Conservation (phyloP, 1,140 invertebrate species). For the Leptopilina boulardi region DNA sequence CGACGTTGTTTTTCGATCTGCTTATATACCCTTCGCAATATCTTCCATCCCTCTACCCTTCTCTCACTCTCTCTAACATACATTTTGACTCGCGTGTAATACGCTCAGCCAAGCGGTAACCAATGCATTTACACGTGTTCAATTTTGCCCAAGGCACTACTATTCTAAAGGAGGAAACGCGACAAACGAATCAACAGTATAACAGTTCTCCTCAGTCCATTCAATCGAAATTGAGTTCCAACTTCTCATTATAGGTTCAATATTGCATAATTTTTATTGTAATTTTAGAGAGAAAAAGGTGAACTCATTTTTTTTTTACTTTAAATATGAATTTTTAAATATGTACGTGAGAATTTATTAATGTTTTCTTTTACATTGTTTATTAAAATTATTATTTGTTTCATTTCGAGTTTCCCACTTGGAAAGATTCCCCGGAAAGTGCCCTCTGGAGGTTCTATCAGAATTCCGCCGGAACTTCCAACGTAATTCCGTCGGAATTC, state of each 20-base stretch:
- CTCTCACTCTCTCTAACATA: conserved; percentile 30
- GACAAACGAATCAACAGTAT: conserved; percentile 3
- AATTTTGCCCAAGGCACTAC: conserved; percentile 48
- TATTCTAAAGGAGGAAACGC: neutral
- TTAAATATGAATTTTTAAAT: no score
- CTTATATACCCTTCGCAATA: conserved; percentile 28
- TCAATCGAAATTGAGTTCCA: conserved; percentile 7
- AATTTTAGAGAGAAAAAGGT: no score
- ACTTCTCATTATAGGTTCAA: neutral
- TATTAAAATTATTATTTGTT: no score
- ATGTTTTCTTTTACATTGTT: no score
- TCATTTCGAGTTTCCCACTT: no score
- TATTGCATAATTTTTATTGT: neutral
- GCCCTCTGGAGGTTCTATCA: no score
- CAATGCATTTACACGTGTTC: conserved; percentile 64
- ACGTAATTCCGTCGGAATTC: no score
- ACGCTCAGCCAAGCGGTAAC: conserved; percentile 58
- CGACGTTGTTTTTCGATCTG: conserved; percentile 6
- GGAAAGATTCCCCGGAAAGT: no score
- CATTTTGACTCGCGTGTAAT: conserved; percentile 50
- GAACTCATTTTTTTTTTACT: no score
- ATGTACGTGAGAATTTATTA: no score
- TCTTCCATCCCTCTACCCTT: conserved; percentile 36
- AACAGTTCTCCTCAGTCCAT: neutral
- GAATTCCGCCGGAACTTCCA: no score